Evolutionary conservation across 2,113 vertebrate species (phyloP).

Genomic region (Microtus ochrogaster): DNA sequence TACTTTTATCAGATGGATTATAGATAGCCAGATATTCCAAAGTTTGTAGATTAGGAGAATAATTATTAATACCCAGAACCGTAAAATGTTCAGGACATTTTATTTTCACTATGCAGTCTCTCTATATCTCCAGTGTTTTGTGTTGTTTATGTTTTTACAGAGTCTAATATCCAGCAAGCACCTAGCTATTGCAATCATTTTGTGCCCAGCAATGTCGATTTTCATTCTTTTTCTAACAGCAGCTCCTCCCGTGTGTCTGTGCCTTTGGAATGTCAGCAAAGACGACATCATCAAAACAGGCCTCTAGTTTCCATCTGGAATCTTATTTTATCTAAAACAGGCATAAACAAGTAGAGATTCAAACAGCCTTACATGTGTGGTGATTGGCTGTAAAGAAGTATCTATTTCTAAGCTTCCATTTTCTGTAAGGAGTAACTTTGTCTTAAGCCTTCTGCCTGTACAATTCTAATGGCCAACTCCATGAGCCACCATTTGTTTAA

Average conservation of each 20-base stretch:
- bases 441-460: constrained; percentile 21
- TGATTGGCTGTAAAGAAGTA: constrained; percentile 18
- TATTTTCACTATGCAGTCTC: not conserved
- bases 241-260: constrained; percentile 29
- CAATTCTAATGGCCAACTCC: not conserved
- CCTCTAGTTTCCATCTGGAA: constrained; percentile 60
- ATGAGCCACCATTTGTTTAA: not conserved
- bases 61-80: not conserved
- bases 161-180: not conserved
- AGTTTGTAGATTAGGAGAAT: not conserved
- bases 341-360: not conserved
- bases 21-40: not conserved
- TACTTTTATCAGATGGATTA: not conserved
- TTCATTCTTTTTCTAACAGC: constrained; percentile 26
- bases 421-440: constrained; percentile 37
- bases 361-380: not conserved
- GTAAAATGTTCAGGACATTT: not conserved
- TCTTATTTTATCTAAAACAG: constrained; percentile 63
- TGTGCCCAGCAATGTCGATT: constrained; percentile 7
- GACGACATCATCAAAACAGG: constrained; percentile 49
- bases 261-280: constrained; percentile 61
- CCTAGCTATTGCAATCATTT: constrained; percentile 44
- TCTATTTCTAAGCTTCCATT: not conserved
- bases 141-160: not conserved
- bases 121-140: not conserved